Conservation (phyloP, 2,113 vertebrate species). For the Austrofundulus limnaeus region DNA sequence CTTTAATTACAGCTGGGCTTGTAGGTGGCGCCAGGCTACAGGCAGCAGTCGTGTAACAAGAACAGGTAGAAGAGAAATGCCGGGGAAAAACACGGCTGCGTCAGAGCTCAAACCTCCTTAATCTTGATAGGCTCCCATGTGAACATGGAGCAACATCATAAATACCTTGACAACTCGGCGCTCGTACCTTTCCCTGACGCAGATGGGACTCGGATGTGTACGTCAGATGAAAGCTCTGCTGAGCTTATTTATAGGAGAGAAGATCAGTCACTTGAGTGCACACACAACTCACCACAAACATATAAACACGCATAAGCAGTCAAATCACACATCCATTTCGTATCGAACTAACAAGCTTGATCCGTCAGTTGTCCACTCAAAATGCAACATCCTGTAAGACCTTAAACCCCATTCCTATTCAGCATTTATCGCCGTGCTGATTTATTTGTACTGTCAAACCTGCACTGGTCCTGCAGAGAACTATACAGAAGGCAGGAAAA, state of each 20-base stretch:
- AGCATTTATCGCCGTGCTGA: constrained; percentile 34
- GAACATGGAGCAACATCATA: constrained; percentile 21
- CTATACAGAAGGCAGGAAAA: constrained; percentile 32
- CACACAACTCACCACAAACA: constrained; percentile 11
- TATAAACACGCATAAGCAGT: constrained; percentile 24
- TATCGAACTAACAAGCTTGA: constrained; percentile 26
- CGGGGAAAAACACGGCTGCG: constrained; percentile 34
- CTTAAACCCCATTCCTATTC: constrained; percentile 34
- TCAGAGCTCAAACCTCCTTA: constrained; percentile 38
- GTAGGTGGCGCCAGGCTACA: constrained; percentile 73
- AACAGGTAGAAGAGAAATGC: constrained; percentile 64
- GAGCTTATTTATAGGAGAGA: constrained; percentile 18
- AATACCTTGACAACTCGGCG: constrained; percentile 14
- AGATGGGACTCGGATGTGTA: constrained; percentile 11
- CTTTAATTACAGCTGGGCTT: constrained; percentile 78
- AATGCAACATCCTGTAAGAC: constrained; percentile 8
- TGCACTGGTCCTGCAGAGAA: constrained; percentile 44
- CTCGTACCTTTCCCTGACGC: constrained; percentile 33
- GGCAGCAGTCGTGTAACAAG: constrained; percentile 64
- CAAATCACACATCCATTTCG: constrained; percentile 10
- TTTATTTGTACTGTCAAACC: constrained; percentile 49
- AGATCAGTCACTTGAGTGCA: constrained; percentile 30
- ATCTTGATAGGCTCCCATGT: constrained; percentile 27
- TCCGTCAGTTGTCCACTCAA: constrained; percentile 14
- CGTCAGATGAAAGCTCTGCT: not conserved